Evolutionary conservation across 2,888 invertebrate species (phyloP), one percentile per base, ranked within the genome.

Genomic region (Platypus cylindrus): DNA sequence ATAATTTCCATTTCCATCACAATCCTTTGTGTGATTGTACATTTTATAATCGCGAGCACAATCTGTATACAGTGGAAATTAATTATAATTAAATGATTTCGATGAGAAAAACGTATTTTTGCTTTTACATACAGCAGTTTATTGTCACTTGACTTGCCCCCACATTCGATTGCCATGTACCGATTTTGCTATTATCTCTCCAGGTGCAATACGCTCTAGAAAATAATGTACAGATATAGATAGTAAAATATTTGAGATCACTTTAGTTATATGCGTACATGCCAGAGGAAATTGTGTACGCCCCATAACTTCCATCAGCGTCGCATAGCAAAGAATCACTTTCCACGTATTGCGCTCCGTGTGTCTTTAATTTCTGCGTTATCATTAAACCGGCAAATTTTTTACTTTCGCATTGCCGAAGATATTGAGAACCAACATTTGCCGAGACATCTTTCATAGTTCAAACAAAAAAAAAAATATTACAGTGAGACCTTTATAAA

Each of bases 371-470:
- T 51, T 72, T 69, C 30, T 63, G 58, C 34, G 61, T 56, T 43
- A 77, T 64, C 35, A 59, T 55, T 3, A 58, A 56, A 48, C 66
- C 62, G 3, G 73, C 74, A 41, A 68, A 64, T 18, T 67, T 64
- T 42, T 69, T 58, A 56, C 78, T 78, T 57, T 80, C 79, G 54
- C 79, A 80, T 54, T 67, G 66, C 45, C 78, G 63, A 35, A 75
- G 56, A 56, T 79, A 80, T 50, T 70, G 65, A 27, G 62, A 61
- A 27, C 75, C 75, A 28, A 66, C 52, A 35, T 54, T 48, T 11
- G 27, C 25, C 20, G 16, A n/a, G 11, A 30, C n/a, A 20, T 30
- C 30, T 18, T 9, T 9, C 11, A 28, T 28, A 7, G 13, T 28
- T 28, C 14, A 16, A 16, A 28, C 5, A 26, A 26, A 8, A 5